Conservation (phyloP, 2,797 vertebrate species). For the Saguinus oedipus region DNA sequence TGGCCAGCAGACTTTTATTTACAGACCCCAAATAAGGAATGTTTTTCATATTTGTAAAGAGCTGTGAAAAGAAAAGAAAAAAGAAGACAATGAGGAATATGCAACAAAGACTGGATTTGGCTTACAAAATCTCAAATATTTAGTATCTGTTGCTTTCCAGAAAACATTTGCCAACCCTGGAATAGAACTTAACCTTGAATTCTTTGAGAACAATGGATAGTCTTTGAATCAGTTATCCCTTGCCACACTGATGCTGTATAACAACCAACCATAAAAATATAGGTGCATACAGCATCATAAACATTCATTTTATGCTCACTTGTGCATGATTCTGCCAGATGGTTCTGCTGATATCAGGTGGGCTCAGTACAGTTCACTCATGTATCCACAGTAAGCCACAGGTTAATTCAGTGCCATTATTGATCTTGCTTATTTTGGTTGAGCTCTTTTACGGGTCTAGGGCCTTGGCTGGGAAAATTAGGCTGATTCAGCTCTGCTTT, state of each 20-base stretch:
- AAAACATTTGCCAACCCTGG: background rate
- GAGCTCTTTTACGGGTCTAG: background rate
- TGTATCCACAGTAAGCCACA: background rate
- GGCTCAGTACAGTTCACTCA: background rate
- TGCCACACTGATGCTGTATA: background rate
- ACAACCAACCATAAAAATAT: background rate
- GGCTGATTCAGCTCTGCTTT: background rate
- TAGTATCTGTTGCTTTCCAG: background rate
- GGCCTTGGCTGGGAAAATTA: background rate
- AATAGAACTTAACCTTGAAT: background rate
- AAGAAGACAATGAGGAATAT: background rate
- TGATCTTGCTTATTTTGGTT: background rate
- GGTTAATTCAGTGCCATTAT: background rate
- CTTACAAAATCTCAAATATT: background rate
- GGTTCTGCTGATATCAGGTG: background rate
- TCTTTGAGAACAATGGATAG: background rate
- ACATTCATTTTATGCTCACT: background rate
- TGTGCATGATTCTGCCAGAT: background rate
- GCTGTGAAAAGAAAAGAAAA: background rate
- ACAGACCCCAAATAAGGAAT: background rate
- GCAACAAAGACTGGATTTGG: background rate
- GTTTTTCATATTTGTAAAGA: background rate
- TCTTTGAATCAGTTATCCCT: background rate
- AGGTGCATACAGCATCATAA: background rate
- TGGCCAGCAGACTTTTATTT: background rate